These are phyloP conservation scores for Accipiter cooperii DNA, from an alignment of 2,113 vertebrate genomes.

Conservation along the genomic window DNA sequence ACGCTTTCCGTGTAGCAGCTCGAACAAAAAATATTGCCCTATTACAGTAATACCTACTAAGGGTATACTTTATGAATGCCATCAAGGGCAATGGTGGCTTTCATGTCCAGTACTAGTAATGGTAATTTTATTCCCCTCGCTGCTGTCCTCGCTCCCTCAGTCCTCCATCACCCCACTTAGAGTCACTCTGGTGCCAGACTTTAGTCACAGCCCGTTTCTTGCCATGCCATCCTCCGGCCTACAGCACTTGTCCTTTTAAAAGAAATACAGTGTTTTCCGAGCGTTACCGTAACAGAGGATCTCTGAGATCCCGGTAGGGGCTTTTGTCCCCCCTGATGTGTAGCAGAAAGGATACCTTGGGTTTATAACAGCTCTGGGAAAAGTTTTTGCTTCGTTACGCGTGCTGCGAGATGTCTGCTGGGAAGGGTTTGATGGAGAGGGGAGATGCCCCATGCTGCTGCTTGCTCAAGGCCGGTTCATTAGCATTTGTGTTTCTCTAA, in stretches of 20 bases:
- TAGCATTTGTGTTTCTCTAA: neutral
- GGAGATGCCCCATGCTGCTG: neutral
- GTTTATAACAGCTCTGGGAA: neutral
- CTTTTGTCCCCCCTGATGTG: neutral
- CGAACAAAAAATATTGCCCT: slow-evolving; percentile 20
- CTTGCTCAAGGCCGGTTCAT: neutral
- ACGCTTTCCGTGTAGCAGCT: neutral
- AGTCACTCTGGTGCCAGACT: neutral
- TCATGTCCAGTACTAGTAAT: neutral
- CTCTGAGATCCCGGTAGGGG: neutral
- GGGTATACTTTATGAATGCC: slow-evolving; percentile 9
- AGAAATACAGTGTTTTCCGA: neutral
- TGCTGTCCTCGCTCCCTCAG: neutral
- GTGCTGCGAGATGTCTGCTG: neutral
- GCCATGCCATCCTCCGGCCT: neutral
- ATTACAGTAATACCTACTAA: neutral
- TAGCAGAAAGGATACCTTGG: neutral
- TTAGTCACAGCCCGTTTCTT: rapidly evolving
- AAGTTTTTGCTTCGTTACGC: rapidly evolving
- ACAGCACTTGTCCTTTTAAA: neutral
- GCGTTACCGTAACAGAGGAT: neutral
- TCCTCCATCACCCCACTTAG: neutral
- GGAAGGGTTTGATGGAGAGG: neutral
- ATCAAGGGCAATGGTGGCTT: slow-evolving; percentile 42
- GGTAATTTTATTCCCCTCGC: neutral